Base-by-base conservation (phyloP, 2,797 vertebrate species). In the Sibirionetta formosa region DNA sequence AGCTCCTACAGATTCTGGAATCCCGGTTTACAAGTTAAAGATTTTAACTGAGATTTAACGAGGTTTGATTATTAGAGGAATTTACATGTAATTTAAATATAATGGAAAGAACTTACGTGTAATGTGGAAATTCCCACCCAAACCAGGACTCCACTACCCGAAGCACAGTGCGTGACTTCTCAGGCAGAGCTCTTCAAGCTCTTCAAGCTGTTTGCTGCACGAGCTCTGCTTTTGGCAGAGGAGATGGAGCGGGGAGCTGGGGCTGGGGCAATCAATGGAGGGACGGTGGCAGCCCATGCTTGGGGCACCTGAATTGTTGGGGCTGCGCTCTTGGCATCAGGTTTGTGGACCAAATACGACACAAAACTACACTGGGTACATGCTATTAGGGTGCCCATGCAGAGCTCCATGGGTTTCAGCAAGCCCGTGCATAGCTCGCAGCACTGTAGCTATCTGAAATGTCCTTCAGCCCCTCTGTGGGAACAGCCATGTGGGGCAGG, bases 1-100 rank as follows among this genome's bases (percentile, higher is more conserved):
- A 90, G 60, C 26, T 90, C 88, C 78, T 64, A 77, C 27, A 64
- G 95, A 75, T 70, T 91, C 93, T 96, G 79, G 85, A 92, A 96
- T 90, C 89, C 76, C 86, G 40, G 79, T 36, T 61, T 91, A 84
- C 77, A 85, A 66, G 87, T 71, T 95, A 51, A 90, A 93, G 57
- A 65, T 89, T 85, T 85, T 51, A 94, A 57, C 82, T 76, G 75
- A 95, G 42, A 76, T 88, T 86, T 93, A 92, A 31, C 16, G 29
- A 23, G 23, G 14, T 40, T 54, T 71, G 56, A 23, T 70, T 82
- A 40, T 53, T 60, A 57, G 68, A 77, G 38, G 2, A 73, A 54
- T 86, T 88, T 83, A 24, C 15, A 19, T 83, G 73, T 65, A 9
- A n/a, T 94, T 75, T 68, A 78, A 82, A 71, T 75, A 53, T 16